Percentiles rank a stretch among this genome's conserved stretches.
phyloP scores from a whole-genome alignment of 2,888 invertebrate genomes.

The Yponomeuta evonymella region DNA sequence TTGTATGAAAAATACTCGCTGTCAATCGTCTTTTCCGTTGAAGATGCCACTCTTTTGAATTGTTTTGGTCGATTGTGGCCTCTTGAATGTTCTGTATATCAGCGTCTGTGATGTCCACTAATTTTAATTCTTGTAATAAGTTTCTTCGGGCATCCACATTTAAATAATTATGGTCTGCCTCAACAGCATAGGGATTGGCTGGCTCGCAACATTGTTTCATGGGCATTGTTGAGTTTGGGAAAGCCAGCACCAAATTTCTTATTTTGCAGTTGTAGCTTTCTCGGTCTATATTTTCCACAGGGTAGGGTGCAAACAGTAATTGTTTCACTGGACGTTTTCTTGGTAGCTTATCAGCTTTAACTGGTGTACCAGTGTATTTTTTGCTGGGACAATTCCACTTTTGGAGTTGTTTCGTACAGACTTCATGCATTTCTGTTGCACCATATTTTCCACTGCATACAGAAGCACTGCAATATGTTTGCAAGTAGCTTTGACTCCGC shows the following conservation, averaged over 20 bases:
- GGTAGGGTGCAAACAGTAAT: slow-evolving; percentile 6
- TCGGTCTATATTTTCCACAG: background rate
- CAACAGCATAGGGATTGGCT: slow-evolving; percentile 8
- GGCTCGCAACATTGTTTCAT: background rate
- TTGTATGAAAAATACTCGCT: no score
- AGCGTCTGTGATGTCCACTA: no score
- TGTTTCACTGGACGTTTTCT: background rate
- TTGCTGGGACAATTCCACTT: slow-evolving; percentile 6
- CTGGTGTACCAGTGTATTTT: slow-evolving; percentile 7
- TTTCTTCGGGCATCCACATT: no score
- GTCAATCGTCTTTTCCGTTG: no score
- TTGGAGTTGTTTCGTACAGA: slow-evolving; percentile 3
- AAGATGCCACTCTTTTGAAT: no score
- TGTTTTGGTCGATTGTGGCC: no score
- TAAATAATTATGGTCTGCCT: background rate
- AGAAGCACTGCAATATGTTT: background rate
- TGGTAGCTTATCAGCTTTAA: background rate
- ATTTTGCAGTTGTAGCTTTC: background rate
- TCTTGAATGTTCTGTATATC: no score
- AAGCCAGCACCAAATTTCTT: background rate
- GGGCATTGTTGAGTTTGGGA: slow-evolving; percentile 6
- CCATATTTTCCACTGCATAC: background rate
- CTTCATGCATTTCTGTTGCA: background rate
- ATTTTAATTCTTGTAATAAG: no score
- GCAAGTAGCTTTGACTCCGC: background rate